Conservation (phyloP, 2,888 invertebrate genomes). For the Nasonovia ribisnigri region DNA sequence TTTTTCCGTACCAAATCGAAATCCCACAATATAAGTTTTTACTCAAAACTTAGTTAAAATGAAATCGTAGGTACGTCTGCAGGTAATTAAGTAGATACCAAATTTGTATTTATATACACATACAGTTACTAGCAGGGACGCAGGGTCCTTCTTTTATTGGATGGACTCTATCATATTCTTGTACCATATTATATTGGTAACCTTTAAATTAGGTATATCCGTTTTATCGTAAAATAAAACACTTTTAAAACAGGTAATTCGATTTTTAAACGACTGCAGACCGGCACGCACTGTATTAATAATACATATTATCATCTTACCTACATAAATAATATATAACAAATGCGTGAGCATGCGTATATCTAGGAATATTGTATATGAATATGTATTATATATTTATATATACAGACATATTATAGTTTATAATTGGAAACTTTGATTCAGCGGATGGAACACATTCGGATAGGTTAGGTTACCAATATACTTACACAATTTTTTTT, state of each 20-base stretch:
- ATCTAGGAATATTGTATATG: neutral
- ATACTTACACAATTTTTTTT: neutral
- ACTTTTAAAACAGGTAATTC: neutral
- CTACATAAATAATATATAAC: neutral
- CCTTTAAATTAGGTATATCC: no score
- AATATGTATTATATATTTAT: neutral
- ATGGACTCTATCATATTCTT: no score
- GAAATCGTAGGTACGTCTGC: no score
- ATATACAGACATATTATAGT: neutral
- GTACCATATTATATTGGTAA: no score
- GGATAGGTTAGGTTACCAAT: no score
- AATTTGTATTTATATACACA: no score
- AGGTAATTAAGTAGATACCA: no score
- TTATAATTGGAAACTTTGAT: neutral
- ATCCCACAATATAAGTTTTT: neutral
- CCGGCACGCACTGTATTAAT: neutral
- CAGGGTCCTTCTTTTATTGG: no score
- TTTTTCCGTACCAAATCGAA: neutral
- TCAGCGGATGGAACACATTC: slow-evolving; percentile 1
- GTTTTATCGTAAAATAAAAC: neutral
- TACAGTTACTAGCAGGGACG: no score
- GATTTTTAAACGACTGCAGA: neutral
- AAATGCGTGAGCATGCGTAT: neutral
- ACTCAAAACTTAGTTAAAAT: neutral
- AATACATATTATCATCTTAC: neutral